Percentiles rank a stretch among this genome's conserved stretches.
These are phyloP conservation scores for Cinclus cinclus DNA, from an alignment of 2,113 vertebrate genomes.

Conservation along the genomic window DNA sequence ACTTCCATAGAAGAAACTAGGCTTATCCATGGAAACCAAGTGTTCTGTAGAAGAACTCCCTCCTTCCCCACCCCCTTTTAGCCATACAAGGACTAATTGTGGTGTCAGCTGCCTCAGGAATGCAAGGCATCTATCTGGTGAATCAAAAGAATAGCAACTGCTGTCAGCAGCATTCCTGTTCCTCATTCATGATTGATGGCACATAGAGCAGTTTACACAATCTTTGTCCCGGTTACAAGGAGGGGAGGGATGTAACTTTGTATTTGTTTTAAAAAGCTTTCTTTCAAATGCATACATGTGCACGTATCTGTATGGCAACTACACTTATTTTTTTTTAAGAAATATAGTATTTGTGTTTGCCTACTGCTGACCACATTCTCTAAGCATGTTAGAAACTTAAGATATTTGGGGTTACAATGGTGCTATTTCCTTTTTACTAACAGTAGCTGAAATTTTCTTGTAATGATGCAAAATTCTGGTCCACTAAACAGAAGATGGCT, in stretches of 20 bases:
- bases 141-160: conserved; percentile 47
- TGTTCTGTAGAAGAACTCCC: neutral
- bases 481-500: neutral
- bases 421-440: neutral
- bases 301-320: neutral
- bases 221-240: neutral
- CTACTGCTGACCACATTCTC: neutral
- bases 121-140: conserved; percentile 21
- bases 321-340: neutral
- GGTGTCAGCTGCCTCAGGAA: conserved; percentile 38
- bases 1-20: neutral
- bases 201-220: neutral
- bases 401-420: neutral
- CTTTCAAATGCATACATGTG: neutral
- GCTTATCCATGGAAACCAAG: conserved; percentile 43
- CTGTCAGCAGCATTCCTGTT: conserved; percentile 41
- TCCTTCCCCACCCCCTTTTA: neutral
- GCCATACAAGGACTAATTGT: conserved; percentile 37
- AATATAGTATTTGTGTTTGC: neutral
- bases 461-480: neutral
- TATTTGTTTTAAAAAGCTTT: neutral
- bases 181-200: neutral
- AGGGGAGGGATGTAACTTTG: neutral
- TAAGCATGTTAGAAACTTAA: neutral
- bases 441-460: neutral